Evolutionary conservation across 2,113 vertebrate species (phyloP).

Genomic region (Zootoca vivipara): DNA sequence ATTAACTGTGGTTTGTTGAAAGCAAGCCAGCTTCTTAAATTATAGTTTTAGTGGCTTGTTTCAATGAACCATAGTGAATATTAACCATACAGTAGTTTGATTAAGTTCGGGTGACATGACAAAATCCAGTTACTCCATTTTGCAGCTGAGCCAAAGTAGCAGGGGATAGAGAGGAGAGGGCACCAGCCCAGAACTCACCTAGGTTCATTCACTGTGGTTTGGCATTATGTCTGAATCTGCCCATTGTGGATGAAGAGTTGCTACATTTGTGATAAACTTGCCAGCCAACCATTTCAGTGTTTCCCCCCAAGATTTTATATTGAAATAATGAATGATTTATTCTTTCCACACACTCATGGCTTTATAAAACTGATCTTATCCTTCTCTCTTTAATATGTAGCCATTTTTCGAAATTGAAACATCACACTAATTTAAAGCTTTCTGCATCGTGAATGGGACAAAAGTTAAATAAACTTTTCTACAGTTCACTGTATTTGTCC

Average conservation of each 20-base stretch:
- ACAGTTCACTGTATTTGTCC: not conserved
- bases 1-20: not conserved
- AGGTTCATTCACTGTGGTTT: not conserved
- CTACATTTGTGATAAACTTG: not conserved
- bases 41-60: not conserved
- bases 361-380: not conserved
- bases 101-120: no score
- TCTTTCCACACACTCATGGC: not conserved
- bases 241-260: not conserved
- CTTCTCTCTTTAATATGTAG: not conserved
- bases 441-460: not conserved
- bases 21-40: not conserved
- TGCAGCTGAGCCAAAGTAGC: no score
- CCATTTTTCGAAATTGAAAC: not conserved
- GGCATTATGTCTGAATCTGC: not conserved
- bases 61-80: not conserved
- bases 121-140: no score
- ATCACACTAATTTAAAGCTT: not conserved
- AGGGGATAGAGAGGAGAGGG: no score
- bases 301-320: not conserved
- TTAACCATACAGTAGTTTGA: not conserved
- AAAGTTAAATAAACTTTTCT: not conserved
- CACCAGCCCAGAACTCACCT: no score
- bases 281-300: not conserved
- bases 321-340: not conserved